Evolutionary conservation across 2,888 invertebrate genomes (phyloP).

Genomic region (Digitonthophagus gazella): DNA sequence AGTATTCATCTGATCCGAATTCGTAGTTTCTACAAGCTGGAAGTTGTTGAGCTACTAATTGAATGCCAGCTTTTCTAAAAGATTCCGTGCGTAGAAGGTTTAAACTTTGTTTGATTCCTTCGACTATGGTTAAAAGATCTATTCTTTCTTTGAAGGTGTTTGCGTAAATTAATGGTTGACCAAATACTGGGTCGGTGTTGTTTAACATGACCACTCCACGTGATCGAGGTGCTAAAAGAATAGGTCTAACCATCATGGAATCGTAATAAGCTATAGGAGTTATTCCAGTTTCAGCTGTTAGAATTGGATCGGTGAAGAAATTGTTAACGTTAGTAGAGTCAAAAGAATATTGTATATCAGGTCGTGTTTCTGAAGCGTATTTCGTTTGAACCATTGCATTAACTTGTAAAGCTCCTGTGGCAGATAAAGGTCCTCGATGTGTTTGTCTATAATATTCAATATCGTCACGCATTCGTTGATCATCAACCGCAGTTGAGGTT

Average conservation of each 20-base stretch:
- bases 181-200: conserved; percentile 67
- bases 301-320: conserved; percentile 58
- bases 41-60: conserved; percentile 57
- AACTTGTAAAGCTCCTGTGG: conserved; percentile 57
- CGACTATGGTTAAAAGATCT: conserved; percentile 62
- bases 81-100: conserved; percentile 60
- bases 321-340: conserved; percentile 60
- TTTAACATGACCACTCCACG: conserved; percentile 63
- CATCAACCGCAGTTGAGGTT: conserved; percentile 53
- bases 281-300: conserved; percentile 48
- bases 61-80: conserved; percentile 58
- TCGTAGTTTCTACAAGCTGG: conserved; percentile 57
- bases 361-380: conserved; percentile 53
- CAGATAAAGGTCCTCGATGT: conserved; percentile 56
- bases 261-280: conserved; percentile 63
- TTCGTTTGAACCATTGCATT: conserved; percentile 63
- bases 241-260: conserved; percentile 61
- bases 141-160: conserved; percentile 64
- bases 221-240: conserved; percentile 63
- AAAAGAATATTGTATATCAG: conserved; percentile 68
- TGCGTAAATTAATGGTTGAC: conserved; percentile 71
- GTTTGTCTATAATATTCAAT: conserved; percentile 51
- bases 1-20: conserved; percentile 66
- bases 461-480: conserved; percentile 51
- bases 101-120: conserved; percentile 60